Evolutionary conservation across 2,113 vertebrate genomes (phyloP), one percentile per base, ranked within the genome.

Genomic region (Rhagologus leucostigma): DNA sequence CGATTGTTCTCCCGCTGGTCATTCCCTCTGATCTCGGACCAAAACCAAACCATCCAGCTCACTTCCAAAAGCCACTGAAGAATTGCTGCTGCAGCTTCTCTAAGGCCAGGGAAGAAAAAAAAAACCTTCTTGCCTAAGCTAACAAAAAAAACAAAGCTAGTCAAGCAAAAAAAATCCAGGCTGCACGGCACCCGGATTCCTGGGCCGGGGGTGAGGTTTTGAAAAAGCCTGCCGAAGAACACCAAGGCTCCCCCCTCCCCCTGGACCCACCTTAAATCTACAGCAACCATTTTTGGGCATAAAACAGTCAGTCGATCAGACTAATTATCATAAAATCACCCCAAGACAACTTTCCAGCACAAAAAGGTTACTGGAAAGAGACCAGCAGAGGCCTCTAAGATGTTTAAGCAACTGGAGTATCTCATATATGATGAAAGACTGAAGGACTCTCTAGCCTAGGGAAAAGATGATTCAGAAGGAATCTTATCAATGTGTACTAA

Each of bases 171-270:
- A 17, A 17, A 22, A 13, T 7, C 6, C 62, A 37, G 50, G 37
- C 27, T 29, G 30, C 21, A 37, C 2, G 2, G 26, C 33, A 26
- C 20, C 10, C 0, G 0, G 12, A 20, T 2, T 1, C 33, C 35
- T 47, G 13, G 16, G 24, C 4, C 0, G 2, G 16, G 16, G 22
- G 4, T 13, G 13, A 56, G 50, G 27, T 16, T 56, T 80, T 67
- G 33, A 13, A 67, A 75, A 67, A 46, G 7, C 16, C 26, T 4
- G 4, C 5, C 0, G 1, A 56, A 67, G 50, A 56, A 10, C 10
- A 16, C 33, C 16, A 37, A 26, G 63, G 50, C 6, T 37, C 6
- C 4, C 16, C 3, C 4, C 4, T 37, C 7, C 26, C 14, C 10
- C 16, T 8, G 5, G 39, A 37, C 12, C 18, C 39, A 30, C 13